phyloP scores from a whole-genome alignment of 2,888 invertebrate genomes.

The Tuta absoluta region DNA sequence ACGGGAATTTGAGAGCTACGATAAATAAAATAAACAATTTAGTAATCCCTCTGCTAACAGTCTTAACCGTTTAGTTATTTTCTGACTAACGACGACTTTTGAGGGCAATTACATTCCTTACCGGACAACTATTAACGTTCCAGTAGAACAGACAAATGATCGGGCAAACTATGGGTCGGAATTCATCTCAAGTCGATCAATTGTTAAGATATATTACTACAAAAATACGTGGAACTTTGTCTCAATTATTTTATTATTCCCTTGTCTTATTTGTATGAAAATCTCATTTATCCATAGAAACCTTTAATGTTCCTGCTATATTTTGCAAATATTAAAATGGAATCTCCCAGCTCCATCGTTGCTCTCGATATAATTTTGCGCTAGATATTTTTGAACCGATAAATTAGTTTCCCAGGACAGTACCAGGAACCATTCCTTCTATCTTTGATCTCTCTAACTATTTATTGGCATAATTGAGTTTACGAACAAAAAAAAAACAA shows the following conservation, averaged over 20 bases:
- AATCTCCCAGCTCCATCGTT: not conserved
- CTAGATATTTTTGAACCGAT: not conserved
- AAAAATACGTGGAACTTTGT: slow-evolving; percentile 10
- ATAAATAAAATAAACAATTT: slow-evolving; percentile 20
- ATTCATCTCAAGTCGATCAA: slow-evolving; percentile 11
- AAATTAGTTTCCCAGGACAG: slow-evolving; percentile 4
- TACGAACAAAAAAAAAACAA: slow-evolving; percentile 9
- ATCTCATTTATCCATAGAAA: not conserved
- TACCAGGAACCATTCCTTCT: not conserved
- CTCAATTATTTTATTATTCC: not conserved
- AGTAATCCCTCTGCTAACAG: not conserved
- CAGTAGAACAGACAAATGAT: slow-evolving; percentile 14
- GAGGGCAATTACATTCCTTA: slow-evolving; percentile 13
- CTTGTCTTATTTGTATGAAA: slow-evolving; percentile 1
- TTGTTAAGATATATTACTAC: slow-evolving; percentile 12
- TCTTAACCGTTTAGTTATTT: slow-evolving; percentile 10
- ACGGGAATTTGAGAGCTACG: slow-evolving; percentile 1
- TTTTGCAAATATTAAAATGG: not conserved
- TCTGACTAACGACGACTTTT: slow-evolving; percentile 10
- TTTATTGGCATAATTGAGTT: slow-evolving; percentile 6
- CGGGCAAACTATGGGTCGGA: slow-evolving; percentile 9
- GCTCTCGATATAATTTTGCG: slow-evolving; percentile 4
- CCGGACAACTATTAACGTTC: slow-evolving; percentile 15
- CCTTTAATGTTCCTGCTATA: not conserved
- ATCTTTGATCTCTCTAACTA: slow-evolving; percentile 2